A percentile compares a stretch with the other conserved stretches of the same genome.
These are phyloP conservation scores for Dinomys branickii DNA, from an alignment of 2,113 vertebrate genomes.

Conservation along the genomic window DNA sequence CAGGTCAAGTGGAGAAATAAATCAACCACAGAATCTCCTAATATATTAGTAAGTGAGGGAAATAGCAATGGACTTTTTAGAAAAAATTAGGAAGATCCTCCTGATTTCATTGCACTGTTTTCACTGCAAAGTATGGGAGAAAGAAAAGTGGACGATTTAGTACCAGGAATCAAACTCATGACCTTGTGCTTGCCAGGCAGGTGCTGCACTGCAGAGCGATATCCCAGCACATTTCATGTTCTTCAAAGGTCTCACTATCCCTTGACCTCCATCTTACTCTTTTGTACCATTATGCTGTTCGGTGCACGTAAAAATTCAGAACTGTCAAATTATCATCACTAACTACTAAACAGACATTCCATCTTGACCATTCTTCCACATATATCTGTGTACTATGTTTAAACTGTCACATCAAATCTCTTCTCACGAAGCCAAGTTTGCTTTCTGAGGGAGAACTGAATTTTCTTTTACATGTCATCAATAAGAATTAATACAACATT, in stretches of 20 bases:
- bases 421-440: constrained; percentile 21
- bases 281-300: not conserved
- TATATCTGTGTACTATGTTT: not conserved
- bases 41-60: constrained; percentile 8
- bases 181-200: no score
- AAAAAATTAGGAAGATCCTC: not conserved
- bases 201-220: no score
- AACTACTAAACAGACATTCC: not conserved
- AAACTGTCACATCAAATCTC: not conserved
- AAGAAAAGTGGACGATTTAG: not conserved
- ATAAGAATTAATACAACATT: constrained; percentile 34
- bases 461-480: not conserved
- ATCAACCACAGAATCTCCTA: not conserved
- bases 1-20: not conserved
- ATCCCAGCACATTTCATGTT: not conserved
- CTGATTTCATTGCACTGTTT: not conserved
- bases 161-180: no score
- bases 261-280: not conserved
- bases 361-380: not conserved
- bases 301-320: not conserved
- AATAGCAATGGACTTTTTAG: not conserved
- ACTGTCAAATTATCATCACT: not conserved
- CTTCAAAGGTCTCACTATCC: not conserved
- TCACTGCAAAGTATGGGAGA: not conserved
- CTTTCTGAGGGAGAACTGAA: not conserved